A percentile compares a stretch with the other conserved stretches of the same genome.
These are phyloP conservation scores for Pica pica DNA, from an alignment of 2,113 vertebrate genomes.

Conservation along the genomic window DNA sequence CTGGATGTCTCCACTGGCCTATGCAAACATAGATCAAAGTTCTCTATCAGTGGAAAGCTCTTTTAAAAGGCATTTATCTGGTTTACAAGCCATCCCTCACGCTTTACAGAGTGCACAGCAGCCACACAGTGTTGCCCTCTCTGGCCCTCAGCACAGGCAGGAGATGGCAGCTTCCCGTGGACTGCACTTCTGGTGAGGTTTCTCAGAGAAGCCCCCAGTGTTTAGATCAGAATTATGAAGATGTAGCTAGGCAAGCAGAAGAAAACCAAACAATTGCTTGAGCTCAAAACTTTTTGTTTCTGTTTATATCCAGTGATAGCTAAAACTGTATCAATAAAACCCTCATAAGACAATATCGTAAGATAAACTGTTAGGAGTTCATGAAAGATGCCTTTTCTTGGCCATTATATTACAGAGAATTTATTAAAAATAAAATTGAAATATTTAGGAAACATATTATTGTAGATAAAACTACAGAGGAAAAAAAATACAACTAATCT, in stretches of 20 bases:
- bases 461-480: not conserved
- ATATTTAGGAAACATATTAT: not conserved
- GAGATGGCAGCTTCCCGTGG: not conserved
- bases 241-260: not conserved
- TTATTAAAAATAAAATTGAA: not conserved
- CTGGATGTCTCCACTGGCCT: slow-evolving; percentile 52
- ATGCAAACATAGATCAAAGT: not conserved
- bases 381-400: not conserved
- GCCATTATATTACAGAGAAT: not conserved
- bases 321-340: not conserved
- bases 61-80: not conserved
- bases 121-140: not conserved
- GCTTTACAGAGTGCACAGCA: not conserved
- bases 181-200: not conserved
- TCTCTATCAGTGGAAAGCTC: not conserved
- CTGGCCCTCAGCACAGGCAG: not conserved
- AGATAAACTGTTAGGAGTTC: not conserved
- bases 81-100: not conserved
- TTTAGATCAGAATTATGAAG: not conserved
- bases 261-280: not conserved
- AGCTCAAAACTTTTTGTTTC: not conserved
- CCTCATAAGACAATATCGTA: not conserved
- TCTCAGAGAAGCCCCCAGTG: not conserved
- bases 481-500: not conserved
- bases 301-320: not conserved